phyloP scores from a whole-genome alignment of 2,888 invertebrate genomes.

The Tetragnatha montana region DNA sequence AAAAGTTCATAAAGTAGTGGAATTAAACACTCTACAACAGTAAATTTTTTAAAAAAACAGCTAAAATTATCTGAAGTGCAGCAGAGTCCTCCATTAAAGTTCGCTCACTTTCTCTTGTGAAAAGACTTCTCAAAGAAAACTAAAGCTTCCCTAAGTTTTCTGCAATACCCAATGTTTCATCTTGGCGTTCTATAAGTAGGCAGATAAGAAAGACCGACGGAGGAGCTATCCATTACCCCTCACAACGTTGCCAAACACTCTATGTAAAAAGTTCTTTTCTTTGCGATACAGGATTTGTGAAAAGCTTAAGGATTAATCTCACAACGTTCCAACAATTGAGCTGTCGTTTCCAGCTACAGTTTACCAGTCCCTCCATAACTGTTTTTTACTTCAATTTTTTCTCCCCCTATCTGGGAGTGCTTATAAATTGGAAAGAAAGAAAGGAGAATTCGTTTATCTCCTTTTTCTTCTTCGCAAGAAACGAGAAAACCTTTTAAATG shows the following conservation, averaged over 20 bases:
- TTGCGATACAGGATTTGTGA: neutral
- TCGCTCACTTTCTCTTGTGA: neutral
- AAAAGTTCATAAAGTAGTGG: too few species aligned
- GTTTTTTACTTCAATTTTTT: neutral
- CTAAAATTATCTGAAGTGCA: neutral
- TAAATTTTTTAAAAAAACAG: neutral
- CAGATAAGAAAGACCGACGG: neutral
- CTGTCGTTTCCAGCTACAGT: neutral
- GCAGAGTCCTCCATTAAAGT: neutral
- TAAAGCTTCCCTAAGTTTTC: neutral
- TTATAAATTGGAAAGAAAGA: neutral
- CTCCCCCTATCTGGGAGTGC: neutral
- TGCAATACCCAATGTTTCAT: neutral
- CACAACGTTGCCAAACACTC: neutral
- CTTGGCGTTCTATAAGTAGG: neutral
- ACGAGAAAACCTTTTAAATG: neutral
- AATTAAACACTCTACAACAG: neutral
- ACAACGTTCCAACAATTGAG: neutral
- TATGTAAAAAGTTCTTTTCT: neutral
- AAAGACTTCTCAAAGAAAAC: neutral
- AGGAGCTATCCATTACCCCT: neutral
- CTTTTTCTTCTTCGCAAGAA: neutral
- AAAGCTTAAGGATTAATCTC: conserved; percentile 1
- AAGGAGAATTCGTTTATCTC: neutral
- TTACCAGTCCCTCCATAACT: neutral